Evolutionary conservation across 2,888 invertebrate species (phyloP), one percentile per base, ranked within the genome.

Genomic region (Metalampra italica): DNA sequence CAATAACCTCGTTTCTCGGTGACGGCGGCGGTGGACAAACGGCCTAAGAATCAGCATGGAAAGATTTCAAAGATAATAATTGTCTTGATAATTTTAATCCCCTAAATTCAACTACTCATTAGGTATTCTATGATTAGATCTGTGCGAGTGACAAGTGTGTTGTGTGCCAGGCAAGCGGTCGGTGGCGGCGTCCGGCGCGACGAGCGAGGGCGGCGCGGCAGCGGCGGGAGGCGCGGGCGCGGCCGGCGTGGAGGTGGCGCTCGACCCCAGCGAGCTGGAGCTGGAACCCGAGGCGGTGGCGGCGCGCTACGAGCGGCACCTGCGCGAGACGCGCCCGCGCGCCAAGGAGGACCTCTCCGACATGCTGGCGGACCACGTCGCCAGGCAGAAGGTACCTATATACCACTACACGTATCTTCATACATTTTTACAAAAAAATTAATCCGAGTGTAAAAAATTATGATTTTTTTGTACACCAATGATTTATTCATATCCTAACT

Each of bases 311-410:
- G 99, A 99, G 75, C 96, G 98, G 64, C 98, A 98, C 57, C 93
- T 99, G 90, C 91, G 97, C 11, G 98, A 98, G 76, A 95, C 97
- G 69, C 95, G 97, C 68, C 96, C 95, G 46, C 94, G 95, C 69
- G 90, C 96, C 47, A 94, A 95, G 68, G 99, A 99, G 87, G 99
- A 99, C 90, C 91, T 99, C 40, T 97, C 97, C 22, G 99, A 99
- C 78, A 98, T 99, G 98, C 92, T 99, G 69, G 98, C 98, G 4
- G 99, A 99, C 81, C 99, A 99, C 78, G 97, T 98, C 39, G 98
- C 98, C 12, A 93, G 98, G 60, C 98, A 98, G 78, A 98, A 97
- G 93, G 96, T 96, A 45, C 43, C 5, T n/a, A n/a, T n/a, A n/a
- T n/a, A n/a, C n/a, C n/a, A n/a, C n/a, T n/a, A n/a, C n/a, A n/a